Percentiles rank a stretch among this genome's conserved stretches.
Evolutionary conservation across 2,888 invertebrate species (phyloP).

Genomic region (Argynnis bischoffii): DNA sequence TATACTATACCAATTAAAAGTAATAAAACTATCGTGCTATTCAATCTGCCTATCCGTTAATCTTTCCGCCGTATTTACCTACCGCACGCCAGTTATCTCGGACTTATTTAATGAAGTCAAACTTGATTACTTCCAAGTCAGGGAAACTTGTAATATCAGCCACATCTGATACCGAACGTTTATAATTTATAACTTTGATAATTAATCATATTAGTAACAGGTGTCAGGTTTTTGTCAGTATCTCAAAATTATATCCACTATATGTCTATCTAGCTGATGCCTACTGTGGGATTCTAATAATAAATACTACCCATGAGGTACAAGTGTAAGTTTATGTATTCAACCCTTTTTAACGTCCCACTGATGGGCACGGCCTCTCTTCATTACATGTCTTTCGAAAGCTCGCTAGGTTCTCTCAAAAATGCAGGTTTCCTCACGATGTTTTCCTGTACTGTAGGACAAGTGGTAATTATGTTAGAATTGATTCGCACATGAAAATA

Average conservation of each 20-base stretch:
- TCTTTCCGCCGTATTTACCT: constrained; percentile 37
- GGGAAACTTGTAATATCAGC: constrained; percentile 35
- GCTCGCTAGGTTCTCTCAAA: too few relatives aligned
- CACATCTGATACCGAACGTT: constrained; percentile 36
- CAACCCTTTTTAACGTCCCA: too few relatives aligned
- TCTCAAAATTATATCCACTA: constrained; percentile 16
- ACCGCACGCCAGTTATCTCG: constrained; percentile 37
- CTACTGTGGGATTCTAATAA: not conserved
- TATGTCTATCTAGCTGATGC: not conserved
- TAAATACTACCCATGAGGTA: not conserved
- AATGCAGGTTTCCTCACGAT: too few relatives aligned
- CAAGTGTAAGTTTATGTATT: too few relatives aligned
- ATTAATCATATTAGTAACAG: constrained; percentile 30
- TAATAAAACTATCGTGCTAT: constrained; percentile 33
- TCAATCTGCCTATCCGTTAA: constrained; percentile 32
- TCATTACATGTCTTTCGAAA: too few relatives aligned
- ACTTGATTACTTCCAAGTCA: constrained; percentile 39
- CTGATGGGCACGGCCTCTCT: too few relatives aligned
- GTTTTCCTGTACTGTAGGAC: too few relatives aligned
- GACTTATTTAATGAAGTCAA: constrained; percentile 41
- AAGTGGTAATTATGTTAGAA: too few relatives aligned
- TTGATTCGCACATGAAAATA: too few relatives aligned
- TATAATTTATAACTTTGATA: constrained; percentile 31
- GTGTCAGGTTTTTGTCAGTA: constrained; percentile 12
- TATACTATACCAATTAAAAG: constrained; percentile 27